Evolutionary conservation across 2,888 invertebrate species (phyloP), one percentile per base, ranked within the genome.

Genomic region (Linyphia triangularis): DNA sequence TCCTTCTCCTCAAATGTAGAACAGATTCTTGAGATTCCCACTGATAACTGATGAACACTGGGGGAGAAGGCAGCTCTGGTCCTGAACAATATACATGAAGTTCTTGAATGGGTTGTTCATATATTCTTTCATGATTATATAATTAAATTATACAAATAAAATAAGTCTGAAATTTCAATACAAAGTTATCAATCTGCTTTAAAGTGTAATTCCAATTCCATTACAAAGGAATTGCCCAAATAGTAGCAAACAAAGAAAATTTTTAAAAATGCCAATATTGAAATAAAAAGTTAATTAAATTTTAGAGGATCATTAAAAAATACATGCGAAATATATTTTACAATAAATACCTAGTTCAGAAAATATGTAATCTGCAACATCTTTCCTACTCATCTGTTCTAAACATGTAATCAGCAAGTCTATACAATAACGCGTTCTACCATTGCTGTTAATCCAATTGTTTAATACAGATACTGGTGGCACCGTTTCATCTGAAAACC

Each of bases 41-140:
- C 90, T 93, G 93, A 90, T 93, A 93, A 90, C 93, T 93, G 77
- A 93, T 91, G 90, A 93, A 93, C 63, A 93, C 92, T 89, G 92
- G 92, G 0, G 93, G 91, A 13, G 90, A 85, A 16, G 90, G 90
- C 26, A 89, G 77, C 16, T 91, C 91, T 4, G 89, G 85, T 59
- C 91, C 91, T 91, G 90, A 19, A 33, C 40, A n/a, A 9, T 5
- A 65, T 10, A 24, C 22, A 57, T n/a, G 5, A 22, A 0, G n/a
- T 0, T 30, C 0, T 9, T 51, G 2, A 1, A n/a, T 51, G 19
- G 4, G 9, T n/a, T n/a, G n/a, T 6, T 6, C 16, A 13, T 51
- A 51, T 3, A 51, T n/a, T 22, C 24, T n/a, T 1, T 2, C 2
- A 24, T 59, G 22, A 19, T 59, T 19, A 59, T 19, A 4, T 5